Base-by-base conservation (phyloP, 1,140 invertebrate species). In the Scaptodrosophila lebanonensis region DNA sequence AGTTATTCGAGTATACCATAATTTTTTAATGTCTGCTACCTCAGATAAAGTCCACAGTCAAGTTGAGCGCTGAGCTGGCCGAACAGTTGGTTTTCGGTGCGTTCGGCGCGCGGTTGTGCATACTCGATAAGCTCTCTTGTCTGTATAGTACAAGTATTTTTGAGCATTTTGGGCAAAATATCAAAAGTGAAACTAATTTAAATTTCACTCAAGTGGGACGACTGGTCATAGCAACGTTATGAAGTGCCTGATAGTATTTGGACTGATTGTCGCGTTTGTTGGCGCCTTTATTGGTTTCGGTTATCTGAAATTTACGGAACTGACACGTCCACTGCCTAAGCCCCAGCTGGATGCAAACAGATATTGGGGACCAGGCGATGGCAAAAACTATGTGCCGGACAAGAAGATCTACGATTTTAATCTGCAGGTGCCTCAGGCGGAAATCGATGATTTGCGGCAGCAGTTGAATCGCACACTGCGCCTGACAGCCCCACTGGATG, bases 401-500 rank as follows among this genome's bases (percentile, higher is more conserved):
- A 53, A 39, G 30, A 59, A 61, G 22, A 65, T 87, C 20, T 64
- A 75, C 43, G 75, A 79, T 13, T 82, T 72, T 30, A 49, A 44
- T 9, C 27, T 86, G 11, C 9, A 61, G n/a, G 72, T 71, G 15
- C 67, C 67, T 0, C 8, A 69, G 27, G 48, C 45, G 8, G 73
- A 89, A 50, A 85, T 93, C 7, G 83, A 88, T 22, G 91, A 93
- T 68, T 86, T 94, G 2, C 89, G 90, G 59, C 60, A 88, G 8
- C 87, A 92, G 30, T 85, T 94, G 0, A 88, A 90, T 38, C 86
- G 88, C 36, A 87, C 90, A 11, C 70, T 89, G 17, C 76, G 87
- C 9, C 88, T 92, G 6, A 86, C 88, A 7, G 87, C 89, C 8
- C 90, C 93, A 0, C 67, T 95, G 43, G 91, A 94, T 75, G 91